Conservation (phyloP, 2,797 vertebrate genomes). For the Lacerta agilis region DNA sequence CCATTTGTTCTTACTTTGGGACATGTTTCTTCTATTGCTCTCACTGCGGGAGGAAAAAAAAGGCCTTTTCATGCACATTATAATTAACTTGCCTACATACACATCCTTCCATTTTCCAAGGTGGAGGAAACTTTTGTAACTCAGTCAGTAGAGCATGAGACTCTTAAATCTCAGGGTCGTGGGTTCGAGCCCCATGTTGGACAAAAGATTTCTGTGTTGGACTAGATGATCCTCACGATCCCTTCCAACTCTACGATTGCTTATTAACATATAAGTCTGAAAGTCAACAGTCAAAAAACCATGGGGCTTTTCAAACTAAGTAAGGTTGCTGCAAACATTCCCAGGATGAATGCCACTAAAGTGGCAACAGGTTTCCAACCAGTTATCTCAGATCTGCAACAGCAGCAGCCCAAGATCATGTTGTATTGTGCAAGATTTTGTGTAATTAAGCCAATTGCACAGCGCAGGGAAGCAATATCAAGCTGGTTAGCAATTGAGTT, state of each 20-base stretch:
- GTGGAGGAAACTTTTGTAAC: not conserved
- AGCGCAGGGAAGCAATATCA: not conserved
- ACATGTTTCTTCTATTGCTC: not conserved
- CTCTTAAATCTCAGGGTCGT: too few species aligned
- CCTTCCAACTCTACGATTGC: not conserved
- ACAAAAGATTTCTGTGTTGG: too few species aligned
- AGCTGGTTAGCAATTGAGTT: conserved; percentile 5
- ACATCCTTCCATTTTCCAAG: not conserved
- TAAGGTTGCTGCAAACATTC: not conserved
- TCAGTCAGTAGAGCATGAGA: not conserved
- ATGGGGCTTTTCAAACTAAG: not conserved
- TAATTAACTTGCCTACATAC: not conserved
- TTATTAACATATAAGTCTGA: not conserved
- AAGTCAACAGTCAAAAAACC: not conserved
- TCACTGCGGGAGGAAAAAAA: too few species aligned
- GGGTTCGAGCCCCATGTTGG: too few species aligned
- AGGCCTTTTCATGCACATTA: not conserved
- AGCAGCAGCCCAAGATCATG: not conserved
- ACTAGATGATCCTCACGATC: too few species aligned
- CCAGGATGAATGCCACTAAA: not conserved
- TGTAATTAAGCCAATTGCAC: not conserved
- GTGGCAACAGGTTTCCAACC: not conserved
- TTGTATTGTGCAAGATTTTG: not conserved
- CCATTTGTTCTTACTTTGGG: not conserved
- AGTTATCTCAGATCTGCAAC: not conserved